These are phyloP conservation scores for Eulemur mongoz DNA, from an alignment of 2,797 vertebrate genomes.

Conservation along the genomic window DNA sequence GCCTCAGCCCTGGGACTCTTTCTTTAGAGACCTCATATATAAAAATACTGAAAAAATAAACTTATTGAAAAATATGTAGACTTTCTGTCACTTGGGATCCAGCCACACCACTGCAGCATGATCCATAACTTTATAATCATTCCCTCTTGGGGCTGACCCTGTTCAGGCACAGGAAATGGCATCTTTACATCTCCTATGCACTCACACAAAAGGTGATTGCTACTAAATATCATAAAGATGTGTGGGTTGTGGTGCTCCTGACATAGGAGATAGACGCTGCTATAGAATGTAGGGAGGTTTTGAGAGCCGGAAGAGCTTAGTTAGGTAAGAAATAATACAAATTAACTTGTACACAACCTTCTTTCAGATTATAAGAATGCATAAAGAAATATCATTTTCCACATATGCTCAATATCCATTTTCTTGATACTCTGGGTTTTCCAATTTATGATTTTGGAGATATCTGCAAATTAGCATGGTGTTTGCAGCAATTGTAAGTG, in stretches of 20 bases:
- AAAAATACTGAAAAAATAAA: not conserved
- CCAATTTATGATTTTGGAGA: not conserved
- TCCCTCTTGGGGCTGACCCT: not conserved
- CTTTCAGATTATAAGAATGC: not conserved
- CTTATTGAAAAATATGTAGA: not conserved
- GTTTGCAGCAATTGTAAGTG: not conserved
- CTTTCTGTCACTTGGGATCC: not conserved
- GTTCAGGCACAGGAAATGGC: not conserved
- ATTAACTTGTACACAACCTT: not conserved
- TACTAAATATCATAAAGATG: not conserved
- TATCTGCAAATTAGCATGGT: not conserved
- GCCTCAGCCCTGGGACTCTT: not conserved
- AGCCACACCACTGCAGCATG: not conserved
- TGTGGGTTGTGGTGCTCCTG: not conserved
- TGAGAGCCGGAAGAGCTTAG: not conserved
- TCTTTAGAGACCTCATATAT: not conserved
- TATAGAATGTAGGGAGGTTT: not conserved
- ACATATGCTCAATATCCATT: not conserved
- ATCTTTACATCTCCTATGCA: not conserved
- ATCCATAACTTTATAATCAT: not conserved
- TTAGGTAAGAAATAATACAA: not conserved
- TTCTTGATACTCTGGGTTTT: not conserved
- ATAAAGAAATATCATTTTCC: not conserved
- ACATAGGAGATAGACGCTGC: not conserved
- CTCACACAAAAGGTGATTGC: not conserved